Base-by-base conservation (phyloP, 2,888 invertebrate genomes). In the Sipha maydis region DNA sequence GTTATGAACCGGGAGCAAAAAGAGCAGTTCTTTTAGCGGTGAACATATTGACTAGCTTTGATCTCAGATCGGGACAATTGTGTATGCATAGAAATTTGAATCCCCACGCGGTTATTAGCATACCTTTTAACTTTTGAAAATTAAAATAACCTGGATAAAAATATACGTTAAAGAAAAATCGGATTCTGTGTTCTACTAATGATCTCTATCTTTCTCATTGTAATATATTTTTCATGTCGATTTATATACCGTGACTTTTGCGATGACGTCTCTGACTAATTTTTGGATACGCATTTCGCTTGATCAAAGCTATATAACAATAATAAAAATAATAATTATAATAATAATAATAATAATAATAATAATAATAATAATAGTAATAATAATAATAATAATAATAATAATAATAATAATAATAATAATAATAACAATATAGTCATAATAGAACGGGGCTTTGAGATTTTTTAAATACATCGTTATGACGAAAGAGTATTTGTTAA, bases 401-500 rank as follows among this genome's bases (percentile, higher is more conserved):
- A 69, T 69, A 54, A 28, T 19, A 69, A 69, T n/a, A 69, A 69
- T 38, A 38, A 38, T 34, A 34, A 80, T 25, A 71, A 71, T 17
- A 34, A 83, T 69, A 25, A 54, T 25, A 34, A 83, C 28, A 7
- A 67, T 31, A 71, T n/a, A n/a, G n/a, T n/a, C n/a, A 48, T 48
- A 48, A 48, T 71, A 71, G 34, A 34, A 83, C 73, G 3, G 31
- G 34, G 5, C 21, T 56, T 31, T 17, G 19, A 5, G 34, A 48
- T 48, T 48, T 48, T 48, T 48, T 25, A 71, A 48, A 34, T 25
- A 34, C 31, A 56, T 83, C 69, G 54, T 78, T 61, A 78, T 56
- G 34, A 14, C 69, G 48, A 48, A 28, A 25, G 34, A 56, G 54
- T 83, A 83, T 83, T 83, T 83, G 83, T 73, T 54, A 17, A 48